Base-by-base conservation (phyloP, 1,140 invertebrate species). In the Psix sp. region DNA sequence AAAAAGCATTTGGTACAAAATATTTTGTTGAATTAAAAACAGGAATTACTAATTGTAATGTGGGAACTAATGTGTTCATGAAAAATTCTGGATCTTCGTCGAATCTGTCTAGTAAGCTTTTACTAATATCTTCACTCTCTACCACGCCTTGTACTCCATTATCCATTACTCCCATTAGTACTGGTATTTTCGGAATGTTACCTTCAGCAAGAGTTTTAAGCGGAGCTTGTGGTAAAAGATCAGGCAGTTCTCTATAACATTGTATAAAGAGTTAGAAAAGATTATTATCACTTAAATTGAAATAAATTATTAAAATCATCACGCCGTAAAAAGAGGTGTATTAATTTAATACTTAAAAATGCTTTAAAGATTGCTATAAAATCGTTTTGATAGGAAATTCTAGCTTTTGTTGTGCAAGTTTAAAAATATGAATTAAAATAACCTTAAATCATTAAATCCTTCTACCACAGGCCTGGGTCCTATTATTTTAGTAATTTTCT, bases 91-190 rank as follows among this genome's bases (percentile, higher is more conserved):
- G 88, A 3, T 89, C 80, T 0, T 74, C 74, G 10, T 79, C 73
- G 18, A 91, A 43, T 76, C 88, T 86, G 1, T 82, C 75, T 1
- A 82, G n/a, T 76, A 13, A 91, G 82, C 75, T 89, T 88, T 15
- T 85, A 65, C 26, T 81, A 83, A 54, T 88, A 89, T 24, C n/a
- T 16, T 76, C 87, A 85, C 90, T 90, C 63, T 88, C 86, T 15
- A 91, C 85, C 16, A 90, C 90, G 13, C 84, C 82, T 13, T 90
- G 89, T 0, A 92, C 93, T 83, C 94, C 93, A 31, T 93, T 90
- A 17, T 90, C 91, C 1, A 90, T 90, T 1, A 93, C 91, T 2
- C 93, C 93, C 0, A 90, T 93, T 0, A 94, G 84, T 48, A 94
- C 75, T 0, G 93, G 92, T 14, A 92, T 88, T 0, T 87, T 84